Evolutionary conservation across 2,888 invertebrate species (phyloP), one percentile per base, ranked within the genome.

Genomic region (Endomychus coccineus): DNA sequence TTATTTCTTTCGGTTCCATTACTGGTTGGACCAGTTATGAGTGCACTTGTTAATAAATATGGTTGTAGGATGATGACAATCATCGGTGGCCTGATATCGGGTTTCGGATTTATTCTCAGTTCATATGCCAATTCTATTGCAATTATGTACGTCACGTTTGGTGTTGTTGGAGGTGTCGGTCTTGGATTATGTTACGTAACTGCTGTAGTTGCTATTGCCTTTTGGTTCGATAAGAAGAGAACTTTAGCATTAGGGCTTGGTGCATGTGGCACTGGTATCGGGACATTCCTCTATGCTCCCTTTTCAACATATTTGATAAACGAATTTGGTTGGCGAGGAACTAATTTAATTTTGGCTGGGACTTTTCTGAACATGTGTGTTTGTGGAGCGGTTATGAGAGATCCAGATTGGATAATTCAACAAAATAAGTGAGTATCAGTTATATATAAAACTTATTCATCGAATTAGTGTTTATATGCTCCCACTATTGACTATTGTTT

Each of bases 181-280:
- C 69, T 91, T 44, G 87, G 89, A 4, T 65, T 87, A 31, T 85
- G 85, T 33, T 91, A 89, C 59, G 89, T 90, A 7, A 86, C 90
- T 2, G 89, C 90, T 4, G 90, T 91, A 3, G 90, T 91, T 3
- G 84, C 86, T 35, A 86, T 92, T 39, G 90, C 91, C 4, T 90
- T 87, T 59, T 92, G 91, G 82, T 92, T 92, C 63, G 89, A 91
- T 53, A 85, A 85, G 62, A 83, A 82, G 56, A 74, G 90, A 21
- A 84, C 84, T 27, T 72, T 91, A 44, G 91, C 91, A 3, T 87
- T 88, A 3, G 87, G 90, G 2, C 69, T 91, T 36, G 86, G 88
- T 1, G 89, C 89, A 1, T 87, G 88, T 51, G 91, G 91, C 4
- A 88, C 88, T 0, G 90, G 90, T 0, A 80, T 89, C 29, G 91